Conservation (phyloP, 2,797 vertebrate species). For the Tokudaia tokunoshimensis region DNA sequence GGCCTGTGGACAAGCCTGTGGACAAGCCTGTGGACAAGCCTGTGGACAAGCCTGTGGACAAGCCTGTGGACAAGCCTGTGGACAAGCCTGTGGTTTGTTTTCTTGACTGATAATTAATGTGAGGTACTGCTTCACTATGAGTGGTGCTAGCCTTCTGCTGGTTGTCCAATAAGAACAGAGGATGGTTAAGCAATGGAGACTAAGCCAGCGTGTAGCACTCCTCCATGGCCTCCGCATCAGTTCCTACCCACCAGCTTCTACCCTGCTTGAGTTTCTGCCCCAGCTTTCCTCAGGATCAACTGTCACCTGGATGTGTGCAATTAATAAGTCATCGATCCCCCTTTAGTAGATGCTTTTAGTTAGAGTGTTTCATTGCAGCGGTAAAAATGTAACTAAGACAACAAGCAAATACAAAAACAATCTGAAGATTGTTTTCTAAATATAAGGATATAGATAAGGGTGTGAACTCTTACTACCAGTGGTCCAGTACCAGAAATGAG, state of each 20-base stretch:
- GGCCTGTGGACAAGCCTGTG: background rate
- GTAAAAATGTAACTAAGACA: background rate
- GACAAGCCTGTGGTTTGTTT: background rate
- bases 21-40: background rate
- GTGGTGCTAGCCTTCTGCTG: no score
- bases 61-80: background rate
- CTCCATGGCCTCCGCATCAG: background rate
- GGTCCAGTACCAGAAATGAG: background rate
- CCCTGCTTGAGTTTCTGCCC: background rate
- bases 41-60: no score
- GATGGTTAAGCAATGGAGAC: background rate
- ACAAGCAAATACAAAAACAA: slow-evolving; percentile 16
- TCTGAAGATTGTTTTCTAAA: slow-evolving; percentile 31
- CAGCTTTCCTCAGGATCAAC: background rate
- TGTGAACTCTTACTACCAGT: background rate
- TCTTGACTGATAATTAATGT: background rate
- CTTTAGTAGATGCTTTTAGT: background rate
- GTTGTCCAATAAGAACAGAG: background rate
- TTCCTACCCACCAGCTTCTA: background rate
- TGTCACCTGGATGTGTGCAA: background rate
- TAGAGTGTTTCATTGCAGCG: background rate
- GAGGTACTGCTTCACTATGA: background rate
- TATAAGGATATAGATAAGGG: background rate
- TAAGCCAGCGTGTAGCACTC: background rate
- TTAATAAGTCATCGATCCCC: background rate